Base-by-base conservation (phyloP, 2,113 vertebrate species). In the Apus apus region DNA sequence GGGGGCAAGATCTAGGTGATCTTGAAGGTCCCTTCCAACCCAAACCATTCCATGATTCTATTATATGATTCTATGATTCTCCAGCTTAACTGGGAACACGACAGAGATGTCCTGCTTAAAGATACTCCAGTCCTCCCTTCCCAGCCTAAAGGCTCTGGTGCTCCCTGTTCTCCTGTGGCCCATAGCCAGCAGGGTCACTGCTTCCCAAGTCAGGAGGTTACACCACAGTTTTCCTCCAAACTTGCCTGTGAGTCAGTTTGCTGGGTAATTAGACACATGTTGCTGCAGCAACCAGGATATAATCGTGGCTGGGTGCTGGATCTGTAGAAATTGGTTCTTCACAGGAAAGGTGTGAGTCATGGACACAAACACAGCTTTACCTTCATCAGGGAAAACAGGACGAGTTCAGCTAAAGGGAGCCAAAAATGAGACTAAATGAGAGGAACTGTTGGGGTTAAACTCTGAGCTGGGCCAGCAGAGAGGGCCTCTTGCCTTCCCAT, bases 311-410 rank as follows among this genome's bases (percentile, higher is more conserved):
- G 70, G 23, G 88, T 50, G 54, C 68, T 50, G 50, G 88, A 78
- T 91, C 95, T 79, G 15, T 97, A 94, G 91, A 95, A 96, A 91
- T 90, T 67, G 14, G 66, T 76, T 79, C 85, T 96, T 95, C 30
- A 3, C 81, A 87, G 97, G 96, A 97, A 84, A 5, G 72, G 27
- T 14, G 16, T 97, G 97, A 97, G 96, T 97, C 97, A 98, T n/a
- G 53, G 92, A 34, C 53, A 82, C 13, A 89, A 96, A 86, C 93
- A 75, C 95, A 54, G 73, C 40, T 40, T 60, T 26, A 85, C 89
- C 86, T 89, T 22, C 29, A 58, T 98, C 96, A 94, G 64, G 90
- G 97, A 96, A 95, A 97, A 80, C 87, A 2, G 62, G 22, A 93
- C 29, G 80, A 53, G 16, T 94, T 73, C 77, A 82, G 65, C 74